These are phyloP conservation scores for Dascillus cervinus DNA, from an alignment of 2,888 invertebrate genomes.

Conservation along the genomic window DNA sequence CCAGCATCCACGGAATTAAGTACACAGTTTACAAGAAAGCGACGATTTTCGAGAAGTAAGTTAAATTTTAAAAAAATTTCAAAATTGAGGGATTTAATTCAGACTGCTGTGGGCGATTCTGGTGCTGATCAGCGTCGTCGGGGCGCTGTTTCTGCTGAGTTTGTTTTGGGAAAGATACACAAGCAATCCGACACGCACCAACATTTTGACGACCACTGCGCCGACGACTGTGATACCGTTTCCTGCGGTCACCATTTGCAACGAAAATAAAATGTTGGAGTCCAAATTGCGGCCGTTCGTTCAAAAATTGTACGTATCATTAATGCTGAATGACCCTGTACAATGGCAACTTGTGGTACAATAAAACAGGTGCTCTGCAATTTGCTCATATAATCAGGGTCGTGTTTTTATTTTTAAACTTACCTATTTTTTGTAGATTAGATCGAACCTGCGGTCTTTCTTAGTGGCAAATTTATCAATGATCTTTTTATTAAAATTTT, in stretches of 20 bases:
- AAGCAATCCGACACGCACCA: slow-evolving; percentile 35
- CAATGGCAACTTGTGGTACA: too few species aligned
- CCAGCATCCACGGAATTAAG: slow-evolving; percentile 35
- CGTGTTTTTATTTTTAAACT: background rate
- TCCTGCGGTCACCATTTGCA: slow-evolving; percentile 39
- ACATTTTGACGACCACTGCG: slow-evolving; percentile 28
- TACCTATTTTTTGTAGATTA: slow-evolving; percentile 3
- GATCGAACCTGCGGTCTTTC: too few species aligned
- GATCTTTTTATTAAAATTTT: too few species aligned
- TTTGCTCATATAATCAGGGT: too few species aligned
- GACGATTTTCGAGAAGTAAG: slow-evolving; percentile 26
- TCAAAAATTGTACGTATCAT: slow-evolving; percentile 22
- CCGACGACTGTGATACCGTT: slow-evolving; percentile 32
- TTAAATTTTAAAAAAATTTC: slow-evolving; percentile 8
- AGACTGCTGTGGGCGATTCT: slow-evolving; percentile 32
- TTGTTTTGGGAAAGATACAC: slow-evolving; percentile 34
- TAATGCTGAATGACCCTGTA: too few species aligned
- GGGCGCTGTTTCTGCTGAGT: slow-evolving; percentile 34
- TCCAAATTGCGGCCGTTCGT: slow-evolving; percentile 24
- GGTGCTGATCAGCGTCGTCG: slow-evolving; percentile 23
- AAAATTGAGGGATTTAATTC: slow-evolving; percentile 5
- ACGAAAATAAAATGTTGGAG: slow-evolving; percentile 26
- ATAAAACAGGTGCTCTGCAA: too few species aligned
- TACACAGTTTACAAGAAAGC: slow-evolving; percentile 26
- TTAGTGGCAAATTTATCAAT: too few species aligned